Evolutionary conservation across 1,140 invertebrate species (phyloP), one percentile per base, ranked within the genome.

Genomic region (Dryas iulia): DNA sequence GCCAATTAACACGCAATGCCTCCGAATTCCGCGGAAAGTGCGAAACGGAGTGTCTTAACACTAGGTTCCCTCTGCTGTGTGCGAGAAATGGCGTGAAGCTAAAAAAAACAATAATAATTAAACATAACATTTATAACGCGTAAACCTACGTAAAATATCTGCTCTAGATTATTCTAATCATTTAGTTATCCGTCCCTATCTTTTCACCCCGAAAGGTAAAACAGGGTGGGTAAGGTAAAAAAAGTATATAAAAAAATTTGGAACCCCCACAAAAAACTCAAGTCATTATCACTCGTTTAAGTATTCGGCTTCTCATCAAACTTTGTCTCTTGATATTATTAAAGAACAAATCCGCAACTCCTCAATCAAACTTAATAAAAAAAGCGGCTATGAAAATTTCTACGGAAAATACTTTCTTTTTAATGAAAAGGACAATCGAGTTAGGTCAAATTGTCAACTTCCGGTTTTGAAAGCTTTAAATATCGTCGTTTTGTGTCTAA

Each of bases 291-390:
- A 47, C 39, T 10, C 14, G 39, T 47, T 47, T 47, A 47, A 47
- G 39, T 47, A 47, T 47, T 47, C 14, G 39, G 39, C 18, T n/a
- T 21, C 39, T 47, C 39, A 47, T 47, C 39, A 47, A 47, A 47
- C 39, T 47, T 21, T 47, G 14, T 21, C 39, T 47, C 39, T 47
- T 47, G 14, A 47, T 47, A 18, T 47, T 47, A 47, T 47, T 47
- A 47, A 47, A 47, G 39, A 47, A 28, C 2, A 28, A 47, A 47
- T 47, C 39, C 2, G 7, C n/a, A 47, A 47, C 14, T 47, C 14
- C 39, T 47, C 39, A 47, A 47, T 47, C 39, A 47, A 47, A 47
- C 14, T 47, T 47, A 47, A 21, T 47, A 47, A 47, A 47, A 47
- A 39, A 39, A n/a, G 7, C 1, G 39, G 39, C 18, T 47, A 47